Conservation (phyloP, 23 tunicate species). For the Ciona savignyi region DNA sequence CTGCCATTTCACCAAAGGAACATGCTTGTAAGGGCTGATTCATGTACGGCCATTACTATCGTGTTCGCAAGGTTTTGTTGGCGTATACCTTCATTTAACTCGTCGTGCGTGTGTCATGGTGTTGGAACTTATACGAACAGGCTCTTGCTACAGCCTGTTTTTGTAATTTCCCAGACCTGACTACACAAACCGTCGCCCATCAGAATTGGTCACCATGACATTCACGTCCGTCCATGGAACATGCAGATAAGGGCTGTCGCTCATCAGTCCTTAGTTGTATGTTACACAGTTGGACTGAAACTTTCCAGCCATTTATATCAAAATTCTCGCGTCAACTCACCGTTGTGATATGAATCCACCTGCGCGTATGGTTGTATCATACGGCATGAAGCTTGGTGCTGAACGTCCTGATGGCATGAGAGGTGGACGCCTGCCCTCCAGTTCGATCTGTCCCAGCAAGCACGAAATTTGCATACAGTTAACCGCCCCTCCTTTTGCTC, state of each 20-base stretch:
- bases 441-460: conserved; percentile 85
- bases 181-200: too few relatives aligned
- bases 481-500: conserved; percentile 95
- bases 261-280: neutral
- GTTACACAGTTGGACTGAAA: neutral
- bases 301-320: neutral
- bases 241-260: neutral
- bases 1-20: too few relatives aligned
- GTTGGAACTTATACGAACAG: too few relatives aligned
- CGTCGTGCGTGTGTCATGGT: too few relatives aligned
- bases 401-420: conserved; percentile 82
- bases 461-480: conserved; percentile 93
- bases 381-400: conserved; percentile 79
- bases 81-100: too few relatives aligned
- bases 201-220: too few relatives aligned
- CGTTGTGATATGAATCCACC: conserved; percentile 98
- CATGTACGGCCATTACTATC: too few relatives aligned
- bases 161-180: too few relatives aligned
- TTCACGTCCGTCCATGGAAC: neutral
- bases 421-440: conserved; percentile 93
- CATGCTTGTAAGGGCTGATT: too few relatives aligned
- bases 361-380: conserved; percentile 72
- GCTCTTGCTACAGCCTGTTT: too few relatives aligned
- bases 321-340: conserved; percentile 5
- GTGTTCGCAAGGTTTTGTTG: too few relatives aligned